Evolutionary conservation across 92 coral and sea anemone genomes (phyloP), one percentile per base, ranked within the genome.

Genomic region (Chrysogorgia sp.): DNA sequence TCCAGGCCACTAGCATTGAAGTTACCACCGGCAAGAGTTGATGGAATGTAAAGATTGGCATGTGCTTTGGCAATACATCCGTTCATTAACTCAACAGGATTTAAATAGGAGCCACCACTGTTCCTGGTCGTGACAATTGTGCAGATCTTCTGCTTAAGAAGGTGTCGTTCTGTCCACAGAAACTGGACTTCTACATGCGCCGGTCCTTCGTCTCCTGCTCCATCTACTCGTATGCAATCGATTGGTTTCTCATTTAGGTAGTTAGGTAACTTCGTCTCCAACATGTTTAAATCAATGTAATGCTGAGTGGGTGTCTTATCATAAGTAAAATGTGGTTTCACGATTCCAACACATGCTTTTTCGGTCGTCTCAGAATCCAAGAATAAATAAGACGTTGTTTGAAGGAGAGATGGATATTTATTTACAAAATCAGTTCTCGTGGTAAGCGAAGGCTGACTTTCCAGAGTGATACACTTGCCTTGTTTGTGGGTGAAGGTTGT

Each of bases 121-220:
- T 83, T 74, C 58, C 91, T 83, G 49, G 88, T 65, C 26, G 91
- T 37, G 14, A 87, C 87, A 28, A 87, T 23, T 19, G 91, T 79
- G 55, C 87, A 83, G 45, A 79, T 56, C 62, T 59, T 87, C 40
- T 61, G 78, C 59, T 83, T 83, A 14, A 10, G 50, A 26, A 87
- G 53, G 64, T 87, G 91, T 32, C 75, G 29, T 59, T 87, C 91
- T 37, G 88, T 83, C 91, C 91, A 87, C 37, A 65, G 82, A 49
- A 87, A 83, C 53, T 87, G 90, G 56, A 87, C 87, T 59, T 87
- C 78, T 29, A 83, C 40, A 63, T 87, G 90, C 63, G 82, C 85
- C 19, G 91, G 91, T 74, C 86, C 91, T 63, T 87, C 88, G 57
- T 87, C 91, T 23, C 82, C 63, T 71, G 88, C 88, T 48, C 91